Evolutionary conservation across 1,140 invertebrate genomes (phyloP).

Genomic region (Drosophila truncata): DNA sequence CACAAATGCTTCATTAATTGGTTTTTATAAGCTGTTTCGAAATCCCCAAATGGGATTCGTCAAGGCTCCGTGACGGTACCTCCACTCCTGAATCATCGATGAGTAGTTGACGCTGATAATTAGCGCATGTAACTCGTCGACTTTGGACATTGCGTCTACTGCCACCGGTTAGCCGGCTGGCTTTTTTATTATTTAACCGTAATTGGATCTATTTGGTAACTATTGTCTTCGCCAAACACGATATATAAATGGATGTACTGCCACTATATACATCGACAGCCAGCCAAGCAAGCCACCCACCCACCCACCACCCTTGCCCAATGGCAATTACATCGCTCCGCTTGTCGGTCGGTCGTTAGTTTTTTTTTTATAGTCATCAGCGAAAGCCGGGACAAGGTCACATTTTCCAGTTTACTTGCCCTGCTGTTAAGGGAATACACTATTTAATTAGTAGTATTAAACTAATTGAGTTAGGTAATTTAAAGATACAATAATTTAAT

Average conservation of each 20-base stretch:
- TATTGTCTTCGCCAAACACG: slow-evolving; percentile 56
- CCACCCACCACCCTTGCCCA: not conserved
- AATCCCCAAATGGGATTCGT: not conserved
- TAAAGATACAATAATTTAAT: not conserved
- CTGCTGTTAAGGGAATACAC: not conserved
- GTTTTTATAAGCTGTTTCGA: not conserved
- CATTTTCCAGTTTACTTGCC: slow-evolving; percentile 50
- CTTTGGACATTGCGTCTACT: slow-evolving; percentile 40
- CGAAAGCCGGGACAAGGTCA: slow-evolving; percentile 56
- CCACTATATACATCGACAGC: slow-evolving; percentile 22
- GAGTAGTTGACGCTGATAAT: slow-evolving; percentile 12
- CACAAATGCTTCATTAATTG: not conserved
- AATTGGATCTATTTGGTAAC: slow-evolving; percentile 74
- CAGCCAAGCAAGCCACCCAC: not conserved
- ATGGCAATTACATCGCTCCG: slow-evolving; percentile 34
- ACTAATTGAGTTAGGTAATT: not conserved
- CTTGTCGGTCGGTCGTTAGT: slow-evolving; percentile 24
- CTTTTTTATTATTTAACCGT: slow-evolving; percentile 72
- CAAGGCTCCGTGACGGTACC: slow-evolving; percentile 9
- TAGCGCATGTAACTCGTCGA: slow-evolving; percentile 36
- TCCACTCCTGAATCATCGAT: too few species aligned
- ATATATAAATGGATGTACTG: slow-evolving; percentile 5
- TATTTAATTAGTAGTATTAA: not conserved
- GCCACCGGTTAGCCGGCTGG: slow-evolving; percentile 17
- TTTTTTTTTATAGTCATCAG: slow-evolving; percentile 24